Conservation (phyloP, 1,140 invertebrate species). For the Lasaia peninsularis region DNA sequence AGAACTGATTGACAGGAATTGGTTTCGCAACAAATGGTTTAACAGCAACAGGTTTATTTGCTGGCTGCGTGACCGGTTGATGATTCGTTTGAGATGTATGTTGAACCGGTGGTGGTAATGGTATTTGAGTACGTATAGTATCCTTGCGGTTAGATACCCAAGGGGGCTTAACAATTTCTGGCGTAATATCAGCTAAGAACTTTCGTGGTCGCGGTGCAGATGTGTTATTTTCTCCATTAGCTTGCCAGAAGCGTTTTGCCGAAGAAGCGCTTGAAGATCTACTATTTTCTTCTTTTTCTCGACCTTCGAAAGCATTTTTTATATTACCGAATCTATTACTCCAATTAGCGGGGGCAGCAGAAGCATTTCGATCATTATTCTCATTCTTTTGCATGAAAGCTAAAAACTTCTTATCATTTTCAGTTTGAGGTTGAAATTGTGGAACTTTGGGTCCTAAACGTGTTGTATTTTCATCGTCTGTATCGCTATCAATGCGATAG, state of each 20-base stretch:
- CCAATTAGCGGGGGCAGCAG: constrained; percentile 80
- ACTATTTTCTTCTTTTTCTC: constrained; percentile 47
- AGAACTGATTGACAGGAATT: constrained; percentile 82
- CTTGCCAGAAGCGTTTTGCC: constrained; percentile 79
- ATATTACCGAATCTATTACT: constrained; percentile 89
- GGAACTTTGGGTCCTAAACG: constrained; percentile 73
- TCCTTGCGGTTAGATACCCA: constrained; percentile 56
- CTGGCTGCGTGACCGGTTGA: constrained; percentile 40
- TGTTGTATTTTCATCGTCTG: constrained; percentile 53
- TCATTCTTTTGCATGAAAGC: constrained; percentile 88
- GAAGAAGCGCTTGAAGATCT: constrained; percentile 63
- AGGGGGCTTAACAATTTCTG: constrained; percentile 50
- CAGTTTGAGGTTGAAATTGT: constrained; percentile 87
- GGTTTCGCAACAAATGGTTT: constrained; percentile 77
- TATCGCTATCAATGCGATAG: constrained; percentile 73
- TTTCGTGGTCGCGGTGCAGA: constrained; percentile 36
- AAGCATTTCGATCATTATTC: constrained; percentile 53
- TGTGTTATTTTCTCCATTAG: constrained; percentile 63
- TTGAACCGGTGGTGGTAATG: constrained; percentile 49
- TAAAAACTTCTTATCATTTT: constrained; percentile 90
- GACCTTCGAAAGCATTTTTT: constrained; percentile 88
- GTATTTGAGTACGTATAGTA: constrained; percentile 32
- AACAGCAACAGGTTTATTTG: constrained; percentile 60
- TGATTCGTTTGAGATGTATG: constrained; percentile 47
- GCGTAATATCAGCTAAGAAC: constrained; percentile 40